Evolutionary conservation across 2,797 vertebrate genomes (phyloP).

Genomic region (Pterois miles): DNA sequence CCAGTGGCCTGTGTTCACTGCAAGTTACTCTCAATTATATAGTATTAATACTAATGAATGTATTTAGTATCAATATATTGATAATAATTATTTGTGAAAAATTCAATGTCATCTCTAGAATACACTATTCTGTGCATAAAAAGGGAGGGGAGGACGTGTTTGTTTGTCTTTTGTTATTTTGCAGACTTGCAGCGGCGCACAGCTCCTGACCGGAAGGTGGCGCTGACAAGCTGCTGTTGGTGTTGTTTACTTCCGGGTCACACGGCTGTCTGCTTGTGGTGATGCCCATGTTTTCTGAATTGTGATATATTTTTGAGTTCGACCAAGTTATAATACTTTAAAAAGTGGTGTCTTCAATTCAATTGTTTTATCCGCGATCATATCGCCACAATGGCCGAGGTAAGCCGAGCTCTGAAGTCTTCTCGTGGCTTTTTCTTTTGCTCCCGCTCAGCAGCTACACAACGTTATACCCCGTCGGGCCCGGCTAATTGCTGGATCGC

Average conservation of each 20-base stretch:
- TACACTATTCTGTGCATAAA: not conserved
- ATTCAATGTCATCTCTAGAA: not conserved
- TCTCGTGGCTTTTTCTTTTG: fast-evolving
- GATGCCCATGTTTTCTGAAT: slow-evolving; percentile 11
- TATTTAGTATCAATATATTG: not conserved
- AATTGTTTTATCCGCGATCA: not conserved
- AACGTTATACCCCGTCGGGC: not conserved
- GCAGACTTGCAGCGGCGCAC: not conserved
- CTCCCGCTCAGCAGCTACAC: not conserved
- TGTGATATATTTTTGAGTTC: not conserved
- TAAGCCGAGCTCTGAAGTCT: slow-evolving; percentile 23
- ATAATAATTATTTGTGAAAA: not conserved
- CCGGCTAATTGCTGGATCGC: slow-evolving; percentile 46
- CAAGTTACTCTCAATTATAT: not conserved
- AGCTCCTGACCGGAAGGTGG: slow-evolving; percentile 18
- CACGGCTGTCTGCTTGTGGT: not conserved
- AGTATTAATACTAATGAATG: not conserved
- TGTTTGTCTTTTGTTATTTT: not conserved
- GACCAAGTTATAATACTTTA: not conserved
- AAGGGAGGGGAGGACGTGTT: not conserved
- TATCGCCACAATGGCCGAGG: slow-evolving; percentile 71
- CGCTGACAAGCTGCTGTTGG: not conserved
- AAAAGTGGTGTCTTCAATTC: fast-evolving
- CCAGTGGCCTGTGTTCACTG: slow-evolving; percentile 13
- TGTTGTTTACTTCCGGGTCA: slow-evolving; percentile 64